These are phyloP conservation scores for Timema podura DNA, from an alignment of 2,888 invertebrate genomes.

Conservation along the genomic window DNA sequence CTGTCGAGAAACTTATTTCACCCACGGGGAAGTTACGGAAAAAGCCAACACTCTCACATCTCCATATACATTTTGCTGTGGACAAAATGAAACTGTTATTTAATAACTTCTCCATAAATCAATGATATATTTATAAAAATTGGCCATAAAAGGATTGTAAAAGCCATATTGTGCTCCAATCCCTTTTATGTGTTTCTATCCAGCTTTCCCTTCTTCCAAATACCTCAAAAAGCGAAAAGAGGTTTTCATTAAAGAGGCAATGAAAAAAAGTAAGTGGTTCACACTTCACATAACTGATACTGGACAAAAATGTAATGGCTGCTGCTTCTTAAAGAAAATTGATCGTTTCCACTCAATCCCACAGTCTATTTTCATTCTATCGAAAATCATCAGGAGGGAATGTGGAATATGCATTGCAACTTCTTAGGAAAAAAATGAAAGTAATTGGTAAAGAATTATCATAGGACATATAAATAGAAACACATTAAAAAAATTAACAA, in stretches of 20 bases:
- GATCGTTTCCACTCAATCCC: not conserved
- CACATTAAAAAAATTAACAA: not conserved
- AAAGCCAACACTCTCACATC: constrained; percentile 57
- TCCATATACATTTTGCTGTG: constrained; percentile 51
- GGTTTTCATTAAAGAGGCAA: not conserved
- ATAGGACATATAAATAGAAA: not conserved
- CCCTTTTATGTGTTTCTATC: too few species aligned
- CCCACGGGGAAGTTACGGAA: constrained; percentile 58
- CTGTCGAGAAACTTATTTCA: constrained; percentile 62
- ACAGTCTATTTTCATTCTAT: too few species aligned
- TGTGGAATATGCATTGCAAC: not conserved
- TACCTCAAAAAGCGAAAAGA: too few species aligned
- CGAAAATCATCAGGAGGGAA: too few species aligned
- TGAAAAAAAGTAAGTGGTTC: not conserved
- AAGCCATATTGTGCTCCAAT: not conserved
- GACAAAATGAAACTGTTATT: constrained; percentile 16
- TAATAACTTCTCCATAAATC: constrained; percentile 19
- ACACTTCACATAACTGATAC: not conserved
- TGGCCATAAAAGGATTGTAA: not conserved
- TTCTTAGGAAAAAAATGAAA: not conserved
- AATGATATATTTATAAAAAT: not conserved
- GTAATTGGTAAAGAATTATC: too few species aligned
- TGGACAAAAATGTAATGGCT: not conserved
- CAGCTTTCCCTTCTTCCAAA: too few species aligned
- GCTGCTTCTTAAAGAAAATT: too few species aligned